Percentiles rank a stretch among this genome's conserved stretches.
phyloP scores from a whole-genome alignment of 2,888 invertebrate genomes.

The Galeruca laticollis region DNA sequence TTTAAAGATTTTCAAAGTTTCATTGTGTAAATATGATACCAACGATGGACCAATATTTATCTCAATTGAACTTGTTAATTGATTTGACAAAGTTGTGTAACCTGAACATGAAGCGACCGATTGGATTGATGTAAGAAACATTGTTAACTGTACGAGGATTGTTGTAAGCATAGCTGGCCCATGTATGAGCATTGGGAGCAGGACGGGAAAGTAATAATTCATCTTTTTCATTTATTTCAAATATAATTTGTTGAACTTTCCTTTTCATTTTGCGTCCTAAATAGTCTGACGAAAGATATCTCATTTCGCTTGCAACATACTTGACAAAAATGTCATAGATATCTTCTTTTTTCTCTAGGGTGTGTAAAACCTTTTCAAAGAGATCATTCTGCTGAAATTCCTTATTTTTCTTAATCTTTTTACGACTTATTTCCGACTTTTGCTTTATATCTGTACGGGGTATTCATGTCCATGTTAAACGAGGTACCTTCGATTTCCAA shows the following conservation, averaged over 20 bases:
- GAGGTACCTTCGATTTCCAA: neutral
- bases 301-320: conserved; percentile 40
- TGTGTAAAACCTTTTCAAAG: conserved; percentile 7
- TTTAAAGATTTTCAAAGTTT: no score
- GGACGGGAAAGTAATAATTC: no score
- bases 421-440: neutral
- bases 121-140: no score
- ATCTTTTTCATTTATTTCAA: conserved; percentile 36
- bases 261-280: conserved; percentile 33
- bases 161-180: no score
- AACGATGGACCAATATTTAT: no score
- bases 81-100: no score
- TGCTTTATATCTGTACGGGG: neutral
- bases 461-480: neutral
- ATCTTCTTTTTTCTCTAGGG: conserved; percentile 38
- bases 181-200: no score
- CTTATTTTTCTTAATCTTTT: neutral
- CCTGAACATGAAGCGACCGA: no score
- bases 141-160: no score
- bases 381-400: neutral
- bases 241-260: conserved; percentile 33
- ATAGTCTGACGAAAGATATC: conserved; percentile 33
- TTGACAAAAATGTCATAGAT: conserved; percentile 38
- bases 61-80: no score
- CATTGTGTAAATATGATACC: no score